phyloP scores from a whole-genome alignment of 2,888 invertebrate species.

The Laspeyria flexula region DNA sequence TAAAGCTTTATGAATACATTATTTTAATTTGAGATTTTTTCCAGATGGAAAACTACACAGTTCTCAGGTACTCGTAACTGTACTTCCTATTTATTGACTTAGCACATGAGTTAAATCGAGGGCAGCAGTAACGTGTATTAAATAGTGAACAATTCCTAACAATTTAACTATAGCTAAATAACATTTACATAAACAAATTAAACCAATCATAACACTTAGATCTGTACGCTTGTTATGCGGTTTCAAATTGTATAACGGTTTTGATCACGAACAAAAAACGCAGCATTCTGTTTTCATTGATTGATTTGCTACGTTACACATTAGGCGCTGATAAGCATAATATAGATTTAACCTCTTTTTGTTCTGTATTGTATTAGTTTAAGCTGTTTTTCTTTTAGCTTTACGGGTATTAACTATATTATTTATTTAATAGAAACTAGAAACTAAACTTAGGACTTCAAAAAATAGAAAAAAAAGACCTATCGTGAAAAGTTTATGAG shows the following conservation, averaged over 20 bases:
- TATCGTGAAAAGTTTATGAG: no score
- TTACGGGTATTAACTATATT: conserved; percentile 33
- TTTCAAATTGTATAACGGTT: conserved; percentile 8
- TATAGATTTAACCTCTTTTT: not conserved
- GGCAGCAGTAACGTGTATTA: no score
- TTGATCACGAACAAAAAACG: not conserved
- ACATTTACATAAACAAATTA: not conserved
- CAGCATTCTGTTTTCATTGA: not conserved
- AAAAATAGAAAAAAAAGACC: no score
- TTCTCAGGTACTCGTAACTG: no score
- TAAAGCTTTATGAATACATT: no score
- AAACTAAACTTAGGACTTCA: conserved; percentile 11
- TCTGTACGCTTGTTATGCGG: not conserved
- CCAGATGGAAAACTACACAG: no score
- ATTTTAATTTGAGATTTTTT: no score
- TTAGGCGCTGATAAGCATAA: not conserved
- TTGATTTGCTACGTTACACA: conserved; percentile 1
- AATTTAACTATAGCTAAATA: no score
- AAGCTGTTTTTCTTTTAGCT: not conserved
- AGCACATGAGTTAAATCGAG: no score
- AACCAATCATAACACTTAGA: conserved; percentile 4
- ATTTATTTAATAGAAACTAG: conserved; percentile 6
- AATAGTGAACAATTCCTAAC: no score
- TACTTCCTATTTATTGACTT: no score
- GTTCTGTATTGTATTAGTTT: not conserved